Conservation (phyloP, 2,797 vertebrate genomes). For the Neomorphus geoffroyi region DNA sequence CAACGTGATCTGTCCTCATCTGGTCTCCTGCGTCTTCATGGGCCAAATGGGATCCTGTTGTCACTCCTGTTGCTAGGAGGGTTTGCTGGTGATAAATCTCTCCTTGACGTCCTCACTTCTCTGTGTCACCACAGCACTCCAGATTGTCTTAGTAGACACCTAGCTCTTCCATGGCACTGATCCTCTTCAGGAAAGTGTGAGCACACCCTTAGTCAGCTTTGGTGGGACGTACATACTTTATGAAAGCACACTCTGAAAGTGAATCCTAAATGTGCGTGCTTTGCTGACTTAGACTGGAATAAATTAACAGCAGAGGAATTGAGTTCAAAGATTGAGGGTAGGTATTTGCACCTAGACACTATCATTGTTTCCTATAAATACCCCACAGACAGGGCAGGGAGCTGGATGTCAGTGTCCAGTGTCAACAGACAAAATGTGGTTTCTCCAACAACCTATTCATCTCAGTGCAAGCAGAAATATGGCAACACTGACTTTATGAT, state of each 20-base stretch:
- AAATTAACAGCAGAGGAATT: neutral
- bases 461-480: neutral
- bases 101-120: neutral
- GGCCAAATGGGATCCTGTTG: neutral
- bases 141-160: neutral
- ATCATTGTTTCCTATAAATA: neutral
- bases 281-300: neutral
- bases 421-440: neutral
- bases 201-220: neutral
- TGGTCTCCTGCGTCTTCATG: neutral
- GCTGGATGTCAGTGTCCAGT: neutral
- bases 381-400: neutral
- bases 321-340: neutral
- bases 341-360: neutral
- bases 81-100: neutral
- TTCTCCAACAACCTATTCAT: neutral
- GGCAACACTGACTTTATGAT: neutral
- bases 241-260: neutral
- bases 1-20: neutral
- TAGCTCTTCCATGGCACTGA: neutral
- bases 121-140: neutral
- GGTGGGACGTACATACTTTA: accelerated
- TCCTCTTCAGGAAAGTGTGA: neutral
- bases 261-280: accelerated
- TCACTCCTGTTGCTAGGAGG: neutral